phyloP scores from a whole-genome alignment of 2,888 invertebrate species.

The Cheilosia impressa region DNA sequence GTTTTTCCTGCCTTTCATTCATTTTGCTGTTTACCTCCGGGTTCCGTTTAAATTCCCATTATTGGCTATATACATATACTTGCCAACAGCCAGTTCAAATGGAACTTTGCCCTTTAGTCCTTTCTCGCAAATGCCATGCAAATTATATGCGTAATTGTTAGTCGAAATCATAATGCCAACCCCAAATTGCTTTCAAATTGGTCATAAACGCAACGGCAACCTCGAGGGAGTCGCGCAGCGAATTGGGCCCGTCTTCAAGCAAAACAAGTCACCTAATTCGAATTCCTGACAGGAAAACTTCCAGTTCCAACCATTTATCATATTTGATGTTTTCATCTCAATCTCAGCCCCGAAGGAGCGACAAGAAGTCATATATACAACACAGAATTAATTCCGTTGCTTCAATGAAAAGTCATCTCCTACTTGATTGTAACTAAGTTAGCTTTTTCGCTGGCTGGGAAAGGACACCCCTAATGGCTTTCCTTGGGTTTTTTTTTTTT shows the following conservation, averaged over 20 bases:
- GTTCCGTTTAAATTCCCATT: not conserved
- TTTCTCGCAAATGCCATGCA: conserved; percentile 35
- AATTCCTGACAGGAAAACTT: conserved; percentile 29
- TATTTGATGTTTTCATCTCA: conserved; percentile 17
- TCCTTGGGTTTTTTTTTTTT: not conserved
- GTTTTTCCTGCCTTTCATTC: not conserved
- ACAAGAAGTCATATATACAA: not conserved
- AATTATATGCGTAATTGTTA: conserved; percentile 53
- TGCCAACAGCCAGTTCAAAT: conserved; percentile 11
- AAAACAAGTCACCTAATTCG: conserved; percentile 19
- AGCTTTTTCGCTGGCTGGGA: not conserved
- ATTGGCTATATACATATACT: not conserved
- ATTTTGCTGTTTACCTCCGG: not conserved
- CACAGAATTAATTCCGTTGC: not conserved
- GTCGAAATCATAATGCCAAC: conserved; percentile 40
- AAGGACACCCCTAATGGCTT: conserved; percentile 44
- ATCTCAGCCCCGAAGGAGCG: not conserved
- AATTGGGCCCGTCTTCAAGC: not conserved
- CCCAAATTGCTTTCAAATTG: conserved; percentile 58
- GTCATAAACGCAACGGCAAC: conserved; percentile 42
- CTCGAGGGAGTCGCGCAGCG: not conserved
- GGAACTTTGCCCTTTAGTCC: conserved; percentile 16
- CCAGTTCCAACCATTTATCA: conserved; percentile 34
- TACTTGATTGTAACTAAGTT: conserved; percentile 17
- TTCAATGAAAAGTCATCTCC: not conserved